Base-by-base conservation (phyloP, 2,113 vertebrate genomes). In the Barbus barbus region DNA sequence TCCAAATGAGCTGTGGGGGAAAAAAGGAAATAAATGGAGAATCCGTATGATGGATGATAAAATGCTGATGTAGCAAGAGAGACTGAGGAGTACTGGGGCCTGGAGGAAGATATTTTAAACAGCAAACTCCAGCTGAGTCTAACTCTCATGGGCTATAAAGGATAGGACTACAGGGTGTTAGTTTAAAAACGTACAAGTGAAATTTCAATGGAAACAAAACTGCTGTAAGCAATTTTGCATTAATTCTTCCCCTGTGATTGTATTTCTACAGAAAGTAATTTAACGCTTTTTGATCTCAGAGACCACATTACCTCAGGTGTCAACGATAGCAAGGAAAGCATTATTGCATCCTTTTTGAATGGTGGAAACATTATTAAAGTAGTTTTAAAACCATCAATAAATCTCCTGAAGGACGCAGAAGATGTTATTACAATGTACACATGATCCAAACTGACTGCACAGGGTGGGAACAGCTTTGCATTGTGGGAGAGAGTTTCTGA, bases 211-310 rank as follows among this genome's bases (percentile, higher is more conserved):
- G 24, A 13, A 69, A 82, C 72, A 86, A 90, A 90, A 87, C 78
- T 56, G 88, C 92, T 87, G 83, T 46, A 4, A 71, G 89, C 87
- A 38, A 18, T 48, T 81, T 16, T 38, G 84, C 83, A 84, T 90
- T 89, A 28, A 82, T 76, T 89, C 89, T 67, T 82, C 88, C 84
- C 82, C 18, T 58, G 84, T 78, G 83, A 81, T 88, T 81, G 74
- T 67, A 84, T 81, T 87, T 86, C 83, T 31, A 74, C 78, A 61
- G 36, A 74, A 76, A 81, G 74, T 78, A 38, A 77, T 83, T 85
- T 46, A 46, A 38, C 6, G 63, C 76, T 60, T 51, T 84, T 80
- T 41, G n/a, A 58, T 77, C 60, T 46, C 60, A 28, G 76, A 41
- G 46, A 51, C n/a, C n/a, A n/a, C n/a, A n/a, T n/a, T n/a, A n/a